A percentile compares a stretch with the other conserved stretches of the same genome.
Evolutionary conservation across 2,888 invertebrate genomes (phyloP).

Genomic region (Volucella inflata): DNA sequence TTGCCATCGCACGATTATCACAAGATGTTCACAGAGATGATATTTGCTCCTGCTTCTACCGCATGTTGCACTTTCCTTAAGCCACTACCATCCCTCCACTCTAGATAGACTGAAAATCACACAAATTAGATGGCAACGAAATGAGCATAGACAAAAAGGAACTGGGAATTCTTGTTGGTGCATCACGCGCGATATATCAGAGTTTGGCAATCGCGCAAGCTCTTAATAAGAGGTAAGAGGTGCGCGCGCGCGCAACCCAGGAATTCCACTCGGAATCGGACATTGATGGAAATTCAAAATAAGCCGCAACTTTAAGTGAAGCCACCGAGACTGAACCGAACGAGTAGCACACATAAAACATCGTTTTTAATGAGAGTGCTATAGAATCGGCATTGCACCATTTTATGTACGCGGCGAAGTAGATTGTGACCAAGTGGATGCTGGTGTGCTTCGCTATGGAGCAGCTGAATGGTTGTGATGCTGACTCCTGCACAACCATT

Average conservation of each 20-base stretch:
- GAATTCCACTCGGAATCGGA: slow-evolving; percentile 72
- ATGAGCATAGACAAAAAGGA: slow-evolving; percentile 26
- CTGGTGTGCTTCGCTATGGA: background rate
- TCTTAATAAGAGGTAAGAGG: slow-evolving; percentile 61
- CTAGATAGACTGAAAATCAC: slow-evolving; percentile 65
- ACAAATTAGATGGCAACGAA: slow-evolving; percentile 66
- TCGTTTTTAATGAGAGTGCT: slow-evolving; percentile 71
- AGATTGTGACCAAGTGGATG: slow-evolving; percentile 53
- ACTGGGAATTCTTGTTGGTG: slow-evolving; percentile 63
- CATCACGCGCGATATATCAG: slow-evolving; percentile 72
- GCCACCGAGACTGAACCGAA: slow-evolving; percentile 32
- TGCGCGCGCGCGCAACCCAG: slow-evolving; percentile 60
- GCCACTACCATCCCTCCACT: slow-evolving; percentile 53
- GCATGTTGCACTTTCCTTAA: slow-evolving; percentile 70
- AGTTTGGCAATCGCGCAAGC: slow-evolving; percentile 71
- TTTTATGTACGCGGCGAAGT: slow-evolving; percentile 48
- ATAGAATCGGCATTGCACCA: slow-evolving; percentile 68
- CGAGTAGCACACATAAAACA: slow-evolving; percentile 73
- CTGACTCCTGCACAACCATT: slow-evolving; percentile 5
- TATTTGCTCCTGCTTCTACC: slow-evolving; percentile 68
- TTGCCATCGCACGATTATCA: slow-evolving; percentile 75
- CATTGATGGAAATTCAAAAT: slow-evolving; percentile 74
- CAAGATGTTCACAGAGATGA: slow-evolving; percentile 68
- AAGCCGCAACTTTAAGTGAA: slow-evolving; percentile 18
- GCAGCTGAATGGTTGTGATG: slow-evolving; percentile 15